A percentile compares a stretch with the other conserved stretches of the same genome.
phyloP scores from a whole-genome alignment of 2,888 invertebrate species.

The Cecidostiba fungosa region DNA sequence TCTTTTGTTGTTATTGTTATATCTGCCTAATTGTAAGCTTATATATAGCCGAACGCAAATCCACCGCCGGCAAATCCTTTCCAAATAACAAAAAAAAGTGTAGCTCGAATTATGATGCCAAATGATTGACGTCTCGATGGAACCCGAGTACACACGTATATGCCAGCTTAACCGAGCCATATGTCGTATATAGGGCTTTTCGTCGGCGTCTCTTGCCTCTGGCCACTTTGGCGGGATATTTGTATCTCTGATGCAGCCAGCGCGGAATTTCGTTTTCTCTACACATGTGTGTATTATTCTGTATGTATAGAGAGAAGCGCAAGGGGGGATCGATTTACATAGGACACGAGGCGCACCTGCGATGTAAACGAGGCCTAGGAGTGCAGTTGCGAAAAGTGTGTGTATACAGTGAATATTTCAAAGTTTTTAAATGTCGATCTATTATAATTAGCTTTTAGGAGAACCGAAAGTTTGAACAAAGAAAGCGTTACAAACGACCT shows the following conservation, averaged over 20 bases:
- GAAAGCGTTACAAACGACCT: not conserved
- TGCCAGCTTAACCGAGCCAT: constrained; percentile 56
- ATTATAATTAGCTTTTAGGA: too few species aligned
- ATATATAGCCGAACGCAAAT: constrained; percentile 8
- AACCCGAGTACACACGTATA: constrained; percentile 29
- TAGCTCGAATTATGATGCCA: constrained; percentile 36
- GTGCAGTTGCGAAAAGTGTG: not conserved
- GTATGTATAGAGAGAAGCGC: not conserved
- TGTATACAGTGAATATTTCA: not conserved
- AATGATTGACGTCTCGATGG: constrained; percentile 49
- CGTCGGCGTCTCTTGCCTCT: constrained; percentile 19
- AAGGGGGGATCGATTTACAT: constrained; percentile 52
- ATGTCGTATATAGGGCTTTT: constrained; percentile 48
- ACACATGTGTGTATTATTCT: not conserved
- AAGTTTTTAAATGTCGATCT: too few species aligned
- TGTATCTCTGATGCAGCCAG: constrained; percentile 9
- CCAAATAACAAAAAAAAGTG: constrained; percentile 15
- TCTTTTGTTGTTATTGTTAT: not conserved
- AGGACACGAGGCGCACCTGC: constrained; percentile 34
- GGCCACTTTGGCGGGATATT: constrained; percentile 57
- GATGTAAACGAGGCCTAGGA: constrained; percentile 25
- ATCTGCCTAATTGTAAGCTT: not conserved
- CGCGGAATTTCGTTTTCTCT: constrained; percentile 49
- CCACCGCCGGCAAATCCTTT: constrained; percentile 5
- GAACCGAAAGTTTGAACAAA: too few species aligned